Conservation (phyloP, 2,113 vertebrate species). For the Phalacrocorax brasilianus region DNA sequence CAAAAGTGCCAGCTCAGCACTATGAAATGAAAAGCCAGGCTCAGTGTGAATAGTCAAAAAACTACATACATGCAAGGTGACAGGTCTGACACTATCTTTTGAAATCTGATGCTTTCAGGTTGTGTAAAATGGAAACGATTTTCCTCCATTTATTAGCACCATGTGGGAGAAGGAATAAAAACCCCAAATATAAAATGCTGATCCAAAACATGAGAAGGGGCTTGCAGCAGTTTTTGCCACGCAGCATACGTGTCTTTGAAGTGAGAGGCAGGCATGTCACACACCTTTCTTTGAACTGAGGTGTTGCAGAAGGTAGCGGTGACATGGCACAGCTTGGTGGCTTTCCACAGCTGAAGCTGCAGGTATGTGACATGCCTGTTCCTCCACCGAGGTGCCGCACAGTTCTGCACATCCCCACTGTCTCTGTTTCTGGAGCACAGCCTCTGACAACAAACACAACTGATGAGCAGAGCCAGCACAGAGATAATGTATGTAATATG, state of each 20-base stretch:
- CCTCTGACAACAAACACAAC: constrained; percentile 9
- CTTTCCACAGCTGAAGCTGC: constrained; percentile 31
- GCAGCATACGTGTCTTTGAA: constrained; percentile 48
- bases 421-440: constrained; percentile 26
- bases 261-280: constrained; percentile 52
- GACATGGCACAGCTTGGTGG: constrained; percentile 68
- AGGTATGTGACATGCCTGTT: constrained; percentile 26
- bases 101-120: constrained; percentile 29
- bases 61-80: background rate
- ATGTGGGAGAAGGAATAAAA: constrained; percentile 21
- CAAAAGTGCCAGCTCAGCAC: background rate
- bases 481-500: constrained; percentile 15
- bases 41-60: constrained; percentile 22
- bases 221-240: constrained; percentile 29
- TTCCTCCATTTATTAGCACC: constrained; percentile 51
- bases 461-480: constrained; percentile 18
- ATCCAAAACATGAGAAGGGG: constrained; percentile 43
- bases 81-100: background rate
- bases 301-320: constrained; percentile 26
- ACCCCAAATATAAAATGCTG: constrained; percentile 38
- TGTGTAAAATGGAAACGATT: constrained; percentile 34
- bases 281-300: constrained; percentile 63
- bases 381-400: background rate
- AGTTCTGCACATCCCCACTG: background rate
- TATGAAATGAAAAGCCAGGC: background rate